A percentile compares a stretch with the other conserved stretches of the same genome.
phyloP scores from a whole-genome alignment of 2,797 vertebrate genomes.

The Varecia variegata region DNA sequence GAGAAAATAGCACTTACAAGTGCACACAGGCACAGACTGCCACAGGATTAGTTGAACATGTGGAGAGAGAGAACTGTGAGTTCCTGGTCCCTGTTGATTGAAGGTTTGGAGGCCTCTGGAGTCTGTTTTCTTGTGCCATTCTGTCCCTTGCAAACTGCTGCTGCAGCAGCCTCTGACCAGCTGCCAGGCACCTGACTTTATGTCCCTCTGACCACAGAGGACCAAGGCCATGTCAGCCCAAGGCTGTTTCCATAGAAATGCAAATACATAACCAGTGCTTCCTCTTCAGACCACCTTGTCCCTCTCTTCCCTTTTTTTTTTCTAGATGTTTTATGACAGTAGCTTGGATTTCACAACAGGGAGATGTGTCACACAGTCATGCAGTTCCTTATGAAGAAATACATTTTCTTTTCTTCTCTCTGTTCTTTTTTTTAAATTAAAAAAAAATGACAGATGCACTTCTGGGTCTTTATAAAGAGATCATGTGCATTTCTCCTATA shows the following conservation, averaged over 20 bases:
- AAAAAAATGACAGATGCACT: background rate
- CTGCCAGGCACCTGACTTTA: conserved; percentile 69
- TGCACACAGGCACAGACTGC: background rate
- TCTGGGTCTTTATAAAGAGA: background rate
- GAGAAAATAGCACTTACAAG: background rate
- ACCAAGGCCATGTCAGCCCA: conserved; percentile 43
- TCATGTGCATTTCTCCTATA: background rate
- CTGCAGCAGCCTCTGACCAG: conserved; percentile 62
- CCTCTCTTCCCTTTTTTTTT: conserved; percentile 72
- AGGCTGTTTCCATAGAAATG: conserved; percentile 77
- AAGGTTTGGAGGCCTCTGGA: background rate
- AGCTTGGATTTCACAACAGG: conserved; percentile 74
- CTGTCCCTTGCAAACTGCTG: conserved; percentile 55
- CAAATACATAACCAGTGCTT: conserved; percentile 66
- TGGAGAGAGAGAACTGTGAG: background rate
- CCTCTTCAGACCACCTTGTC: conserved; percentile 72
- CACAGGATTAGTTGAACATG: background rate
- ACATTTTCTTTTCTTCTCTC: conserved; percentile 48
- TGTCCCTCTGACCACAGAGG: conserved; percentile 66
- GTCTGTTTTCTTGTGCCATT: background rate
- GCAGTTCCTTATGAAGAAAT: conserved; percentile 76
- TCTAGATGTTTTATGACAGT: conserved; percentile 66
- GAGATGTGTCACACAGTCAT: conserved; percentile 75
- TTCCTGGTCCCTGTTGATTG: background rate
- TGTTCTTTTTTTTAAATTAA: conserved; percentile 22